Base-by-base conservation (phyloP, 2,888 invertebrate species). In the Desoria tigrina region DNA sequence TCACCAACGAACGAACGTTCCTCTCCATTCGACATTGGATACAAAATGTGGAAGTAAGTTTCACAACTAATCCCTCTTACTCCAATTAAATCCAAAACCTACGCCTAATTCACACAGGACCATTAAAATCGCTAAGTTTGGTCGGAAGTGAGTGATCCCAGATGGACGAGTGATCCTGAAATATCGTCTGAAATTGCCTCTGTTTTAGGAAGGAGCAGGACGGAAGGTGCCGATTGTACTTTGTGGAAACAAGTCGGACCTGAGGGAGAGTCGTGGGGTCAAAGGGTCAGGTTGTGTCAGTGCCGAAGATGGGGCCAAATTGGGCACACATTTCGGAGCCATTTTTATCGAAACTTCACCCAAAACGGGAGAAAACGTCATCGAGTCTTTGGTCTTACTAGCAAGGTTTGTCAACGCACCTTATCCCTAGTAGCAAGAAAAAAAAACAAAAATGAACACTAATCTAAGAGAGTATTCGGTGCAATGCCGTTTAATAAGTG, bases 11-110 rank as follows among this genome's bases (percentile, higher is more conserved):
- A 74, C 78, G 82, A 51, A 84, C 85, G 1, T 86, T 85, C 78
- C 76, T 85, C 27, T 84, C 83, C 71, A 83, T 86, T 27, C 79
- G 86, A 16, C 83, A 85, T 56, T 86, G 86, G 86, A 80, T 85
- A 61, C 82, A 83, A 60, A 82, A 83, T 28, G 83, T 86, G 45
- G 83, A 84, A 78, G 85, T 84, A 77, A 77, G 37, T 39, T n/a
- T n/a, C n/a, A n/a, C n/a, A n/a, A n/a, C n/a, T 60, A 49, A 18
- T 49, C 49, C 9, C 49, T 7, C n/a, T n/a, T n/a, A n/a, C n/a
- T n/a, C n/a, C n/a, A 49, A 49, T 11, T 39, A 39, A 39, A 63
- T 54, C 50, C 59, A 24, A 32, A 56, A 39, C 18, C 61, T 53
- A 60, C 50, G 26, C 3, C 32, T 63, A 39, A 39, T n/a, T n/a